These are phyloP conservation scores for Loripinus fragilis DNA, from an alignment of 2,888 invertebrate genomes.

Conservation along the genomic window DNA sequence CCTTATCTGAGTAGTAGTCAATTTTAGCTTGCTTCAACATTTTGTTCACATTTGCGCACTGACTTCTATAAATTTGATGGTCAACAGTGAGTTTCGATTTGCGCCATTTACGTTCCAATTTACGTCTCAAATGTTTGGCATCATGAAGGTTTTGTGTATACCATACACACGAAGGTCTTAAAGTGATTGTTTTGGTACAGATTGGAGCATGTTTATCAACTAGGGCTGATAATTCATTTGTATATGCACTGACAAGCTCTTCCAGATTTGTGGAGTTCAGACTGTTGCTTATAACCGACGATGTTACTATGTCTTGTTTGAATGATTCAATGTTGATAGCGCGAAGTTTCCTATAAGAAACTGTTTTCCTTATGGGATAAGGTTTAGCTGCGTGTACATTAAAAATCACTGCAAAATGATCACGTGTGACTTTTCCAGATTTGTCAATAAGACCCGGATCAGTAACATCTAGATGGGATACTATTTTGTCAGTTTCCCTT, in stretches of 20 bases:
- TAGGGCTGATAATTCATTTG: not conserved
- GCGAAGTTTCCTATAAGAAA: slow-evolving; percentile 26
- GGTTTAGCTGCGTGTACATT: slow-evolving; percentile 27
- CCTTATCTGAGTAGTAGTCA: too few species aligned
- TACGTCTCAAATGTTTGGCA: too few species aligned
- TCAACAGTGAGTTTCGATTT: too few species aligned
- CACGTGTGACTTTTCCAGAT: slow-evolving; percentile 37
- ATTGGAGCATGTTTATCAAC: too few species aligned
- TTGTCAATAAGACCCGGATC: slow-evolving; percentile 36
- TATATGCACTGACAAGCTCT: slow-evolving; percentile 21
- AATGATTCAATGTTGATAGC: slow-evolving; percentile 32
- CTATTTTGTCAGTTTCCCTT: slow-evolving; percentile 31
- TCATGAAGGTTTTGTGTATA: too few species aligned
- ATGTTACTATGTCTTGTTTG: slow-evolving; percentile 13
- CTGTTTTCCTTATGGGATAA: slow-evolving; percentile 34
- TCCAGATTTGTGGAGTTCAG: slow-evolving; percentile 7
- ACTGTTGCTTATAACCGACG: not conserved
- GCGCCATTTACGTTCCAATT: too few species aligned
- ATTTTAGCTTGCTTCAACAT: too few species aligned
- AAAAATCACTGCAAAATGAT: slow-evolving; percentile 44
- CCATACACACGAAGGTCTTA: too few species aligned
- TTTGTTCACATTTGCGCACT: too few species aligned
- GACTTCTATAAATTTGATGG: too few species aligned
- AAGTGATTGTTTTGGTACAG: too few species aligned
- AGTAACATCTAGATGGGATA: slow-evolving; percentile 34